These are phyloP conservation scores for Phylloscopus collybita DNA, from an alignment of 2,797 vertebrate genomes.

Conservation along the genomic window DNA sequence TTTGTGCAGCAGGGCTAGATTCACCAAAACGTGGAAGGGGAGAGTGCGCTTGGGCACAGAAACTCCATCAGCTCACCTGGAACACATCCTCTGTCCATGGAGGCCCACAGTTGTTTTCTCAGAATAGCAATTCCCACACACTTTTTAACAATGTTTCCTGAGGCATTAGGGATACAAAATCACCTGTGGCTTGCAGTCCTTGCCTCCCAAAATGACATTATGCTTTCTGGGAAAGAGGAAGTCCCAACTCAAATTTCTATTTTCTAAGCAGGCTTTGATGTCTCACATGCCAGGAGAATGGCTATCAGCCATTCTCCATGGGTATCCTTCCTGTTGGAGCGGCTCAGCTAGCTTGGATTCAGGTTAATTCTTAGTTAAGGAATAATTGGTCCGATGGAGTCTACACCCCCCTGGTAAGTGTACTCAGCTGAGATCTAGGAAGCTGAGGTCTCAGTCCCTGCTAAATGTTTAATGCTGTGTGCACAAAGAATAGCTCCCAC, in stretches of 20 bases:
- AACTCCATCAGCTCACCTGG: not conserved
- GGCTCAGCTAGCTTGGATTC: accelerated
- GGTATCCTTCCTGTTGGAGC: not conserved
- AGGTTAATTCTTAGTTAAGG: not conserved
- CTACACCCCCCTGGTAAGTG: not conserved
- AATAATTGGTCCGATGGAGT: slow-evolving; percentile 8
- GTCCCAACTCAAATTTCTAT: not conserved
- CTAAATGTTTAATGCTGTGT: slow-evolving; percentile 57
- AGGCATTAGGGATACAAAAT: not conserved
- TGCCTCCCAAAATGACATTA: not conserved
- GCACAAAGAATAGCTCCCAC: slow-evolving; percentile 26
- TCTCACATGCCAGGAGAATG: not conserved
- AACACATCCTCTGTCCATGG: not conserved
- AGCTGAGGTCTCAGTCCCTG: slow-evolving; percentile 12
- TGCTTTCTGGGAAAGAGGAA: not conserved
- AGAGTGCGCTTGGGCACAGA: not conserved
- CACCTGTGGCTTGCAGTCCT: not conserved
- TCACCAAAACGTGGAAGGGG: not conserved
- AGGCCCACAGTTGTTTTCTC: not conserved
- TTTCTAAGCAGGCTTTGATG: not conserved
- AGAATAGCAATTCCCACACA: not conserved
- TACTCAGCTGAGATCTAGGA: slow-evolving; percentile 4
- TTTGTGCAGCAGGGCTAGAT: not conserved
- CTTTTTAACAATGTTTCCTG: not conserved
- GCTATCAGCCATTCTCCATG: not conserved